Percentiles rank a stretch among this genome's conserved stretches.
Evolutionary conservation across 2,113 vertebrate species (phyloP).

Genomic region (Anser brachyrhynchus): DNA sequence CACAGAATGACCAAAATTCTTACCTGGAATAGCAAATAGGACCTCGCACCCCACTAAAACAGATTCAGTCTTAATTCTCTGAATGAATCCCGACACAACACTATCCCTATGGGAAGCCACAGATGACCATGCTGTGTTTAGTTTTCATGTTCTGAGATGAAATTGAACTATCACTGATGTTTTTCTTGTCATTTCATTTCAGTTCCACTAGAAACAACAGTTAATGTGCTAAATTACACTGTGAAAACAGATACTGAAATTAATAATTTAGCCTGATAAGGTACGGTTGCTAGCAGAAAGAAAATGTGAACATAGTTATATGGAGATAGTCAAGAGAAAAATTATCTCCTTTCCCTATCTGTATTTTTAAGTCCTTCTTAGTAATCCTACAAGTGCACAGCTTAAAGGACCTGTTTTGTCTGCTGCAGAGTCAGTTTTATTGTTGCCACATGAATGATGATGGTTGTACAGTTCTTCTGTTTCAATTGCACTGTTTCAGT

Average conservation of each 20-base stretch:
- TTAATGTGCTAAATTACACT: background rate
- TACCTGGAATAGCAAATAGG: background rate
- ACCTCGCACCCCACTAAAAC: background rate
- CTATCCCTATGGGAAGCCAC: background rate
- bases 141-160: background rate
- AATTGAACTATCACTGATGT: background rate
- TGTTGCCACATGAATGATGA: background rate
- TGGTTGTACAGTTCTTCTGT: background rate
- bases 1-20: background rate
- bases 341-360: background rate
- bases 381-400: background rate
- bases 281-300: background rate
- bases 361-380: background rate
- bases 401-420: background rate
- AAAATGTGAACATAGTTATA: background rate
- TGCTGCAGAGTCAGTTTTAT: background rate
- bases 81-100: background rate
- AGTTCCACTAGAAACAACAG: background rate
- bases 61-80: background rate
- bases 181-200: background rate
- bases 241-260: background rate
- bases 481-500: background rate
- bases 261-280: background rate
- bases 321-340: background rate
- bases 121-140: background rate